phyloP scores from a whole-genome alignment of 2,888 invertebrate genomes.

The Meandrusa payeni region DNA sequence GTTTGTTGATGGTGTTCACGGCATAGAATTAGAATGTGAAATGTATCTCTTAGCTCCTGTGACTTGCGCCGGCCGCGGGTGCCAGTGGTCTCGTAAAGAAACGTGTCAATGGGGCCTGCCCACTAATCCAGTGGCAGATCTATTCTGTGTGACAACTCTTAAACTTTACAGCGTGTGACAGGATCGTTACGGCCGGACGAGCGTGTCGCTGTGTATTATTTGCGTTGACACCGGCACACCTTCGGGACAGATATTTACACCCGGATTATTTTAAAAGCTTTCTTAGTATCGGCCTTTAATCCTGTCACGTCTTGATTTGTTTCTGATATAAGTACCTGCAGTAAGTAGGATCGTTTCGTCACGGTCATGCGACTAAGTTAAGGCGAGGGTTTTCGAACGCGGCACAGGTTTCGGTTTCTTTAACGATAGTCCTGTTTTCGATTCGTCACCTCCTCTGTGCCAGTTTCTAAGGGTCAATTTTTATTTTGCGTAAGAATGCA shows the following conservation, averaged over 20 bases:
- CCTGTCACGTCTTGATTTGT: constrained; percentile 12
- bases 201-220: constrained; percentile 7
- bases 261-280: constrained; percentile 24
- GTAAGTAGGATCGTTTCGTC: too few relatives aligned
- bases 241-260: constrained; percentile 15
- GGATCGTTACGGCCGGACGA: constrained; percentile 7
- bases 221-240: constrained; percentile 10
- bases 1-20: too few relatives aligned
- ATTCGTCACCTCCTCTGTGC: too few relatives aligned
- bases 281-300: constrained; percentile 12
- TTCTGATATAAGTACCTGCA: not conserved
- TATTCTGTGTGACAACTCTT: constrained; percentile 38
- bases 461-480: too few relatives aligned
- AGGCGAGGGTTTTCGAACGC: too few relatives aligned
- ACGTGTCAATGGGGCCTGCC: constrained; percentile 16
- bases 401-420: too few relatives aligned
- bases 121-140: constrained; percentile 33
- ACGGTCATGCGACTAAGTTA: too few relatives aligned
- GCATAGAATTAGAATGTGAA: too few relatives aligned
- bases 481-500: too few relatives aligned
- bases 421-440: too few relatives aligned
- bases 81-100: constrained; percentile 12
- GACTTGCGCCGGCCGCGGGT: constrained; percentile 6
- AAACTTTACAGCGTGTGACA: constrained; percentile 14
- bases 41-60: too few relatives aligned